Evolutionary conservation across 2,888 invertebrate genomes (phyloP).

Genomic region (Megamerina dolium): DNA sequence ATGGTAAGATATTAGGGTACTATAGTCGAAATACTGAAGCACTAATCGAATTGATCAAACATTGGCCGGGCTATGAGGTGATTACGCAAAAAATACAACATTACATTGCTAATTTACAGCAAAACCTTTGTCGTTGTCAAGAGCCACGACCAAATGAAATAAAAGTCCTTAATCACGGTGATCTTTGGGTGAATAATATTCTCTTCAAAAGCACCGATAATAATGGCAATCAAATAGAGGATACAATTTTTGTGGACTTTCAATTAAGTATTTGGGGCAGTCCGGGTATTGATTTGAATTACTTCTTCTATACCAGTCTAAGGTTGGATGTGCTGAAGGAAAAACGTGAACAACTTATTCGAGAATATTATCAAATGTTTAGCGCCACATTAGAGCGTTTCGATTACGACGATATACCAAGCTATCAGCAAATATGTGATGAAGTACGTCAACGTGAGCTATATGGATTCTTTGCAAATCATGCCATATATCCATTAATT

Average conservation of each 20-base stretch:
- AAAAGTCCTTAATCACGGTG: conserved; percentile 51
- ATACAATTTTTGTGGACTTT: conserved; percentile 39
- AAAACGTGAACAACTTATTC: conserved; percentile 33
- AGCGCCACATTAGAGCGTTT: conserved; percentile 26
- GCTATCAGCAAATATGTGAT: conserved; percentile 28
- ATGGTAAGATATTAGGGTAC: conserved; percentile 26
- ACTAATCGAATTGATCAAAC: conserved; percentile 36
- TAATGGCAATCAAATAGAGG: conserved; percentile 12
- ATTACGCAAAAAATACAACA: conserved; percentile 47
- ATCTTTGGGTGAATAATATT: conserved; percentile 50
- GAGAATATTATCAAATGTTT: conserved; percentile 33
- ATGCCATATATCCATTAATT: conserved; percentile 34
- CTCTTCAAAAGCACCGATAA: conserved; percentile 41
- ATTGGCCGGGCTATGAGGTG: conserved; percentile 49
- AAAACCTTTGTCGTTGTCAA: conserved; percentile 14
- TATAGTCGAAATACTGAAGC: conserved; percentile 27
- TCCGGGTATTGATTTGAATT: conserved; percentile 46
- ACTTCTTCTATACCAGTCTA: conserved; percentile 43
- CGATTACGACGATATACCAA: conserved; percentile 27
- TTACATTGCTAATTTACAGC: conserved; percentile 33
- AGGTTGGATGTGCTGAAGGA: conserved; percentile 32
- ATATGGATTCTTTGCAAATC: conserved; percentile 39
- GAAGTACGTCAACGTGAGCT: conserved; percentile 32
- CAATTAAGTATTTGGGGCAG: conserved; percentile 42
- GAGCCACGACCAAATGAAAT: conserved; percentile 14